phyloP scores from a whole-genome alignment of 2,113 vertebrate genomes.

The Lagenorhynchus albirostris region DNA sequence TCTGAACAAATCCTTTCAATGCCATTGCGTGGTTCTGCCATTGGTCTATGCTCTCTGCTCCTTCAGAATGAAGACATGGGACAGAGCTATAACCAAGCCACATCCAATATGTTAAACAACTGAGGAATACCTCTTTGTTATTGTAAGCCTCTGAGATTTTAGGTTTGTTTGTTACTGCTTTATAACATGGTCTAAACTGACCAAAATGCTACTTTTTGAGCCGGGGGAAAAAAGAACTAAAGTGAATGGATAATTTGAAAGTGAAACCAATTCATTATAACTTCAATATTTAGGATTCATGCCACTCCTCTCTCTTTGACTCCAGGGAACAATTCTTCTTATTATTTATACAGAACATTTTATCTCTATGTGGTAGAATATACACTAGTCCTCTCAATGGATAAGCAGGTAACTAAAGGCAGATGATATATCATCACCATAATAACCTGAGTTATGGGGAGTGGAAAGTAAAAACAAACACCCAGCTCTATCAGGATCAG shows the following conservation, averaged over 20 bases:
- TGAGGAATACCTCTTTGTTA: background rate
- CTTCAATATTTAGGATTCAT: background rate
- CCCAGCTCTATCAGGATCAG: background rate
- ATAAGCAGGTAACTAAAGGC: background rate
- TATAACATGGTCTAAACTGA: background rate
- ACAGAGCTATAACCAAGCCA: no score
- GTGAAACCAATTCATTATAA: background rate
- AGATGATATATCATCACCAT: background rate
- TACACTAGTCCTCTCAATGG: background rate
- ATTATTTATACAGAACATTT: background rate
- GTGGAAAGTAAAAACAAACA: background rate
- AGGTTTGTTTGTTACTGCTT: background rate
- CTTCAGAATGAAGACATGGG: background rate
- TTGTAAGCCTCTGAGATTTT: background rate
- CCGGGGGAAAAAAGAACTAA: rapidly evolving
- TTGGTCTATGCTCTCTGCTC: background rate
- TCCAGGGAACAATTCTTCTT: background rate
- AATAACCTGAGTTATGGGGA: background rate
- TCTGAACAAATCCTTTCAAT: background rate
- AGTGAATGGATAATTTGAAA: background rate
- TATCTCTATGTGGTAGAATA: background rate
- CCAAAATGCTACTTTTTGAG: background rate
- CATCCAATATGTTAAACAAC: background rate
- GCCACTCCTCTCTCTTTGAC: background rate
- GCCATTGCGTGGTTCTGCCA: background rate